A percentile compares a stretch with the other conserved stretches of the same genome.
phyloP scores from a whole-genome alignment of 2,113 vertebrate genomes.

The Zapus hudsonius region DNA sequence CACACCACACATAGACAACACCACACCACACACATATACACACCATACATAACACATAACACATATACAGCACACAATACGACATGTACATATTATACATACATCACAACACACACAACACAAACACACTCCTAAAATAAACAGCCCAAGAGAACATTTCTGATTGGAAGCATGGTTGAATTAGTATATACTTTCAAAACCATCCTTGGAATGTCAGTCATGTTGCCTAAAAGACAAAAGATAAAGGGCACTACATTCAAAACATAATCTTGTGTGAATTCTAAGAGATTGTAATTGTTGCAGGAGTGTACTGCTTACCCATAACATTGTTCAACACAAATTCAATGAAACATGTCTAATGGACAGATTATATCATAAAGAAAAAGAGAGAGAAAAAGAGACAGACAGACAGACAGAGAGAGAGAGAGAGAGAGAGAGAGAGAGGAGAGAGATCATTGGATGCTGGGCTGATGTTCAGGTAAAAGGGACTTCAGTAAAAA shows the following conservation, averaged over 20 bases:
- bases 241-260: neutral
- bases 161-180: neutral
- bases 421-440: too few relatives aligned
- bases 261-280: neutral
- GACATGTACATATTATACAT: neutral
- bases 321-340: conserved; percentile 29
- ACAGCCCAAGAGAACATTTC: neutral
- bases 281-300: conserved; percentile 20
- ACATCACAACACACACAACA: neutral
- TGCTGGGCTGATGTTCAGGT: neutral
- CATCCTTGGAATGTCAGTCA: neutral
- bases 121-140: neutral
- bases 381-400: neutral
- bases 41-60: neutral
- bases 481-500: neutral
- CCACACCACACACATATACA: neutral
- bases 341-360: neutral
- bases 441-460: neutral
- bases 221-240: neutral
- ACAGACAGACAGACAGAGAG: too few relatives aligned
- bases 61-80: neutral
- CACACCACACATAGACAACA: too few relatives aligned
- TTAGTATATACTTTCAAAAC: neutral
- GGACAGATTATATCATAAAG: neutral
- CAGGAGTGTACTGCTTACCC: neutral